phyloP scores from a whole-genome alignment of 2,113 vertebrate species.

The Madoqua kirkii region DNA sequence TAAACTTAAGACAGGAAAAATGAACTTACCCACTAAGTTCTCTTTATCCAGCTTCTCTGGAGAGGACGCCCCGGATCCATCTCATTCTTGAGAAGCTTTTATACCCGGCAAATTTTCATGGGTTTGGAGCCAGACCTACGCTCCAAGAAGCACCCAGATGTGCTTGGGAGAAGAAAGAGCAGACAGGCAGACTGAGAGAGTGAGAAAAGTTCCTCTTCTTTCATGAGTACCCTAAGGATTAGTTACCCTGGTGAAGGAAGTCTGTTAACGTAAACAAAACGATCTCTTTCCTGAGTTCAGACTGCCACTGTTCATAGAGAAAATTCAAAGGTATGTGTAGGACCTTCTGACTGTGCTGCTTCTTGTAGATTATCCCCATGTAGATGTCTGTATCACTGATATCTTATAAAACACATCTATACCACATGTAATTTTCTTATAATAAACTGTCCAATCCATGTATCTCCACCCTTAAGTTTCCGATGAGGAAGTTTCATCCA shows the following conservation, averaged over 20 bases:
- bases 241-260: slow-evolving; percentile 55
- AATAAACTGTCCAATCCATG: neutral
- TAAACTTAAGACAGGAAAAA: neutral
- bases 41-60: slow-evolving; percentile 76
- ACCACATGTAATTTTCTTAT: neutral
- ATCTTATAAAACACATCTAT: neutral
- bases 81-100: neutral
- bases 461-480: neutral
- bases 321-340: neutral
- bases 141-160: neutral
- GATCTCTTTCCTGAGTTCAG: neutral
- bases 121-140: neutral
- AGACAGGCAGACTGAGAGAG: neutral
- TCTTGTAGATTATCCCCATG: neutral
- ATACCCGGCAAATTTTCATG: neutral
- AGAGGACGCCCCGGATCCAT: slow-evolving; percentile 61
- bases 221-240: neutral
- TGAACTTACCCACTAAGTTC: slow-evolving; percentile 84
- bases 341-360: neutral
- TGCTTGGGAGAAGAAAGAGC: accelerated
- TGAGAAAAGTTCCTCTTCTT: neutral
- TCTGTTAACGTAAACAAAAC: slow-evolving; percentile 53
- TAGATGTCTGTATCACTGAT: neutral
- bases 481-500: neutral
- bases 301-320: neutral